phyloP scores from a whole-genome alignment of 2,113 vertebrate species.

The Xiphias gladius region DNA sequence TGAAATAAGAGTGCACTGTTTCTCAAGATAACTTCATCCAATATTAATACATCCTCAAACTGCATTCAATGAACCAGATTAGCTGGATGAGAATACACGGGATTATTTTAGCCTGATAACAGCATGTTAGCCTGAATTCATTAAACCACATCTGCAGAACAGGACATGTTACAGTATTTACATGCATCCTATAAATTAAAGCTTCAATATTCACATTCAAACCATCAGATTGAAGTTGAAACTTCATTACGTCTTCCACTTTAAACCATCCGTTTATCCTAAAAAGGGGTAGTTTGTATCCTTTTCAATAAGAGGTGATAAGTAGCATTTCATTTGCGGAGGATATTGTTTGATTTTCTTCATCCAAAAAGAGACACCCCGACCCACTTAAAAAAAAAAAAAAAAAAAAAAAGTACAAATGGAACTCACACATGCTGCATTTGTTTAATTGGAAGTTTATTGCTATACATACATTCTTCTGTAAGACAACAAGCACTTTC shows the following conservation, averaged over 20 bases:
- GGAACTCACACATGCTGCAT: not conserved
- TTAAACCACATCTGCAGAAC: not conserved
- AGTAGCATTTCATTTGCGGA: too few relatives aligned
- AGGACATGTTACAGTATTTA: not conserved
- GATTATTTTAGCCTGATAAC: not conserved
- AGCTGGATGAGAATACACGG: not conserved
- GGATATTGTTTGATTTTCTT: too few relatives aligned
- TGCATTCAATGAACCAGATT: not conserved
- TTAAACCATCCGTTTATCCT: not conserved
- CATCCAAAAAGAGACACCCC: too few relatives aligned
- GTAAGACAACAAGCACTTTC: conserved; percentile 17
- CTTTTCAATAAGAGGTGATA: not conserved
- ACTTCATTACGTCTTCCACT: too few relatives aligned
- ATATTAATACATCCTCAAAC: not conserved
- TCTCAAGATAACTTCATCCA: not conserved
- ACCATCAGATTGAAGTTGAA: too few relatives aligned
- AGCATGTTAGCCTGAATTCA: not conserved
- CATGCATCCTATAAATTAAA: not conserved
- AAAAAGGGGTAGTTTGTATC: not conserved
- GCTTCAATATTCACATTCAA: too few relatives aligned
- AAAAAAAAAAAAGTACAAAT: not conserved
- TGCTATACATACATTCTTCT: conserved; percentile 27
- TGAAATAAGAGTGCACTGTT: not conserved
- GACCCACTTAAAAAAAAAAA: too few relatives aligned
- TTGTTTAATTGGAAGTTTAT: conserved; percentile 38